Evolutionary conservation across 2,888 invertebrate species (phyloP), one percentile per base, ranked within the genome.

Genomic region (Pheosia tremula): DNA sequence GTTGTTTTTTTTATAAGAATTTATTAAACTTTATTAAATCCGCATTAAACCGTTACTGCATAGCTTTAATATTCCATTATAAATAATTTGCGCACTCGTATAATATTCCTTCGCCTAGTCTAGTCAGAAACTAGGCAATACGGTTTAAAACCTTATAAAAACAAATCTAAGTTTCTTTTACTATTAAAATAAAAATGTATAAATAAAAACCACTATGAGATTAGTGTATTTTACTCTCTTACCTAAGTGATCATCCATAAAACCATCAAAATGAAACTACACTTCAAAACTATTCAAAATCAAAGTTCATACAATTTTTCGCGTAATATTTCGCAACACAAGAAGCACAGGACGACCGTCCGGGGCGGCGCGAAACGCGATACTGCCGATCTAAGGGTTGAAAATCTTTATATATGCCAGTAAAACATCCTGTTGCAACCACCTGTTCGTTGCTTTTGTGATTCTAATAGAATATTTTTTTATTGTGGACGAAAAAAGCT

Each of bases 341-440:
- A 13, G 57, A 57, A 61, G 59, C 63, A 58, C 63, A 58, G 11
- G 11, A 70, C 83, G 69, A 65, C 77, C 65, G 58, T 63, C 62
- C 55, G 11, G 57, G 38, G 9, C 66, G 73, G 64, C 71, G 75
- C 66, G 66, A 63, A 62, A 59, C 67, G 66, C 71, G 63, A 67
- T 52, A 84, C 84, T 84, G 77, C 38, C 41, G 8, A 11, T 4
- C 8, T 56, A 64, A 64, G 72, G 78, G 76, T 72, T 64, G 69
- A 58, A 62, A 67, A 71, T 72, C 73, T 60, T 64, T 75, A 70
- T 84, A 78, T 82, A 80, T 73, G 69, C 62, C 54, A 37, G 38
- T 57, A 50, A 59, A 65, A 62, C 60, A 52, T 38, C 61, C 54
- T 74, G 62, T 71, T 74, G 72, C 67, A 75, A 77, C 77, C 73